Percentiles rank a stretch among this genome's conserved stretches.
phyloP scores from a whole-genome alignment of 2,113 vertebrate genomes.

The Rallus limicola region DNA sequence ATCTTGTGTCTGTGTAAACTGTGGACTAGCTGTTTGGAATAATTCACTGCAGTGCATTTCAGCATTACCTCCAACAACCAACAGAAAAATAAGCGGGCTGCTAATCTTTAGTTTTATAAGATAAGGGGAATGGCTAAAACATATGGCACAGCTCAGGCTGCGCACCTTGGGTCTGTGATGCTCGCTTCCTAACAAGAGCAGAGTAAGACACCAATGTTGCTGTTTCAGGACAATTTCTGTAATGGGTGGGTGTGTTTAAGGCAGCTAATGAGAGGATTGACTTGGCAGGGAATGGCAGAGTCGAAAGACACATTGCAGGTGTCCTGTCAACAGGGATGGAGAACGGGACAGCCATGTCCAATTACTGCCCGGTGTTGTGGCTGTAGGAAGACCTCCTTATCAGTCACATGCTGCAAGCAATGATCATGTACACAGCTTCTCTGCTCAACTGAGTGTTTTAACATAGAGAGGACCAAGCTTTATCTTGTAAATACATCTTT shows the following conservation, averaged over 20 bases:
- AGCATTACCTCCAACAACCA: neutral
- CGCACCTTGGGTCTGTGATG: neutral
- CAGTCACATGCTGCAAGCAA: neutral
- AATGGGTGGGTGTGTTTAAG: slow-evolving; percentile 35
- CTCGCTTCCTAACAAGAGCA: neutral
- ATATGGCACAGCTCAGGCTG: neutral
- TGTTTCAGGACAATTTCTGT: slow-evolving; percentile 36
- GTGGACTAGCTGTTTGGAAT: neutral
- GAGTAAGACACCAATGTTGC: neutral
- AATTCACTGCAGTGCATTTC: neutral
- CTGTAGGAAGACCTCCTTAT: neutral
- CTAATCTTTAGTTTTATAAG: neutral
- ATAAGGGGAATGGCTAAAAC: neutral
- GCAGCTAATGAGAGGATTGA: slow-evolving; percentile 37
- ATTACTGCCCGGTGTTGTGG: neutral
- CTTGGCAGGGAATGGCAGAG: neutral
- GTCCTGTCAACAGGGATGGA: neutral
- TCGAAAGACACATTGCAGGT: slow-evolving; percentile 25
- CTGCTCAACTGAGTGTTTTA: slow-evolving; percentile 25
- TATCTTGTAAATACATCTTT: slow-evolving; percentile 53
- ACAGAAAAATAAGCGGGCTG: neutral
- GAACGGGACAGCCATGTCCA: slow-evolving; percentile 18
- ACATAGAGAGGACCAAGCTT: neutral
- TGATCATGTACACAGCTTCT: neutral
- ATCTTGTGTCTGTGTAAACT: neutral